Conservation (phyloP, 1,140 invertebrate species). For the Dysdera silvatica region DNA sequence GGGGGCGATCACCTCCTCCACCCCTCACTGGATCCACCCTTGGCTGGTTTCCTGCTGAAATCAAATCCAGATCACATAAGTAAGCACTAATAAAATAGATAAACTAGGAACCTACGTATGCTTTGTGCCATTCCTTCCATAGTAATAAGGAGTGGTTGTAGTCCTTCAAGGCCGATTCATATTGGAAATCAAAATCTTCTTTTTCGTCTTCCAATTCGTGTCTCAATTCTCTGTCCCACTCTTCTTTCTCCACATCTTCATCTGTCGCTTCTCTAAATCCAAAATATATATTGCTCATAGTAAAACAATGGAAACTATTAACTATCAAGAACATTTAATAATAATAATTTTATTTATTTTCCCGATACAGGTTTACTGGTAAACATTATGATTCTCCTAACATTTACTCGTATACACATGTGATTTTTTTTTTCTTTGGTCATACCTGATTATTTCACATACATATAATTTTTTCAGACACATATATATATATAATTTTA, state of each 20-base stretch:
- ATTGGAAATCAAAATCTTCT: slow-evolving; percentile 43
- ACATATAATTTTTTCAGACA: no score
- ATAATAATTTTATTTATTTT: neutral
- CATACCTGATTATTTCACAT: no score
- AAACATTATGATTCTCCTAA: neutral
- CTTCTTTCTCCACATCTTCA: slow-evolving; percentile 39
- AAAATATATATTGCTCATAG: neutral
- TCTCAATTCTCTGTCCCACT: slow-evolving; percentile 46
- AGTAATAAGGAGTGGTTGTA: no score
- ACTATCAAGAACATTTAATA: no score
- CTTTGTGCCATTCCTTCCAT: slow-evolving; percentile 42
- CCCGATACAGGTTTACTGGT: no score
- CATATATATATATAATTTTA: no score
- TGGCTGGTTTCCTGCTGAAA: no score
- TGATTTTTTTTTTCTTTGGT: neutral
- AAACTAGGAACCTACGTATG: slow-evolving; percentile 30
- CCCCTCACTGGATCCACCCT: no score
- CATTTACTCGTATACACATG: no score
- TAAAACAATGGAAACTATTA: no score
- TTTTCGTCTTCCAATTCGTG: slow-evolving; percentile 47
- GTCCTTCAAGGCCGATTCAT: slow-evolving; percentile 41
- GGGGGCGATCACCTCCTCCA: no score
- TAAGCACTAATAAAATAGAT: neutral
- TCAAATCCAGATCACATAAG: neutral
- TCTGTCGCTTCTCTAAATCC: slow-evolving; percentile 41